phyloP scores from a whole-genome alignment of 2,797 vertebrate genomes.

The Enteromius anoplus region DNA sequence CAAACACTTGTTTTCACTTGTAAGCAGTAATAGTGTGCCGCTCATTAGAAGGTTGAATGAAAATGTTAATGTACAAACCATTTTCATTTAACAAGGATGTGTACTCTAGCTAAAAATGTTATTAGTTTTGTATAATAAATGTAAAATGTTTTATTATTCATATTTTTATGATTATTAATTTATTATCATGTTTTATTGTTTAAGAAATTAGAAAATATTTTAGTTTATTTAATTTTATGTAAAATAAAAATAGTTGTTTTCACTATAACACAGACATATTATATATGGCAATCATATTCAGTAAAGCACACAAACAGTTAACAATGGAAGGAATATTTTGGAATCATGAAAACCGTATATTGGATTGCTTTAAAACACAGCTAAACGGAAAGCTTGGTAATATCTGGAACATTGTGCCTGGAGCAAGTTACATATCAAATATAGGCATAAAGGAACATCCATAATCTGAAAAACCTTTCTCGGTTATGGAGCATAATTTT shows the following conservation, averaged over 20 bases:
- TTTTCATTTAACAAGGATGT: slow-evolving; percentile 21
- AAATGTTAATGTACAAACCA: slow-evolving; percentile 37
- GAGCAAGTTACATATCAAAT: slow-evolving; percentile 45
- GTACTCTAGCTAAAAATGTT: background rate
- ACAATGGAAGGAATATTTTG: slow-evolving; percentile 13
- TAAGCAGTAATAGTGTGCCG: slow-evolving; percentile 51
- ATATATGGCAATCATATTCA: background rate
- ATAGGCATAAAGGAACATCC: slow-evolving; percentile 43
- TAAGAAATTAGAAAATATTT: background rate
- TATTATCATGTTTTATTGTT: background rate
- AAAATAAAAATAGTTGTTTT: background rate
- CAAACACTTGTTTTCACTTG: slow-evolving; percentile 54
- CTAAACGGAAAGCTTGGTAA: slow-evolving; percentile 20
- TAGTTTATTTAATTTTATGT: too few species aligned
- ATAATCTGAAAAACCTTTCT: slow-evolving; percentile 31
- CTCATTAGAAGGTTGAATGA: slow-evolving; percentile 43
- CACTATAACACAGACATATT: background rate
- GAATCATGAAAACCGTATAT: slow-evolving; percentile 7
- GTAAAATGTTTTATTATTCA: background rate
- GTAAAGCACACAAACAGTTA: slow-evolving; percentile 24
- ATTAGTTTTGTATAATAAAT: background rate
- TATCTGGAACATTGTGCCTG: slow-evolving; percentile 43
- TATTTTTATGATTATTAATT: background rate
- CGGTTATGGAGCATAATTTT: slow-evolving; percentile 26
- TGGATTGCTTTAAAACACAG: slow-evolving; percentile 32